Evolutionary conservation across 2,113 vertebrate species (phyloP).

Genomic region (Castor canadensis): DNA sequence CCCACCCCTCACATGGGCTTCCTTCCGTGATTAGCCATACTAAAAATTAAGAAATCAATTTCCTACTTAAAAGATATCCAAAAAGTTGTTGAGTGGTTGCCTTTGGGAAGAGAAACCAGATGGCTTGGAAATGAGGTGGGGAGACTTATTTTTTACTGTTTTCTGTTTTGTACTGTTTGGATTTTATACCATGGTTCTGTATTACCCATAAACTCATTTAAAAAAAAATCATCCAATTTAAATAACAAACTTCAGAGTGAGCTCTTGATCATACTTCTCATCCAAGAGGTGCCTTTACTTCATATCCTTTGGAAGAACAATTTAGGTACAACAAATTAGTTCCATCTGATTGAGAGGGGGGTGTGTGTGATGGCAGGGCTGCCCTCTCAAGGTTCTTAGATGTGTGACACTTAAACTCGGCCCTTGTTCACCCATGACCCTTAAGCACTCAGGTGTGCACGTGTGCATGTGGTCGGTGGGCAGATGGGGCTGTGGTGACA

Average conservation of each 20-base stretch:
- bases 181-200: not conserved
- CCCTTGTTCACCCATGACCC: no score
- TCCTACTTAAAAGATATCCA: not conserved
- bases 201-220: not conserved
- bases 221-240: conserved; percentile 26
- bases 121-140: not conserved
- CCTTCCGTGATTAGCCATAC: not conserved
- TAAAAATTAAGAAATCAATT: not conserved
- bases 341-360: not conserved
- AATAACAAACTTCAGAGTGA: conserved; percentile 55
- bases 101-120: not conserved
- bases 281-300: conserved; percentile 54
- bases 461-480: not conserved
- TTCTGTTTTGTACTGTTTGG: not conserved
- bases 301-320: not conserved
- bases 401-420: not conserved
- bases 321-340: not conserved
- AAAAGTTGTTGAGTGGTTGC: not conserved
- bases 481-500: not conserved
- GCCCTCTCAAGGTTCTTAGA: not conserved
- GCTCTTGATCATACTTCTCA: conserved; percentile 13
- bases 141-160: not conserved
- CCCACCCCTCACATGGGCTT: not conserved
- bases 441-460: not conserved
- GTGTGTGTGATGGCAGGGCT: not conserved